Conservation (phyloP, 2,888 invertebrate genomes). For the Melitaea athalia region DNA sequence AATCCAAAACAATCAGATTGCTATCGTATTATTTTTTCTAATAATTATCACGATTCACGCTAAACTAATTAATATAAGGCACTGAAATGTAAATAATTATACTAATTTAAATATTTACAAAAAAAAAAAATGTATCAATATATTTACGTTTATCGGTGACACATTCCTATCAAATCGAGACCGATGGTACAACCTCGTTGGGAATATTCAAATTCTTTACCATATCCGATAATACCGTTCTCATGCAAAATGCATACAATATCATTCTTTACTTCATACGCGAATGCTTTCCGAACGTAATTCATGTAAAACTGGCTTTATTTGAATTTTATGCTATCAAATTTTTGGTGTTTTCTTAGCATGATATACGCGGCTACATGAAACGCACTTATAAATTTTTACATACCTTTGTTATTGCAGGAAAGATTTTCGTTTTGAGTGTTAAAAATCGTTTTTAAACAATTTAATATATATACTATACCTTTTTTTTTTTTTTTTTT, state of each 20-base stretch:
- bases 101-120: too few species aligned
- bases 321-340: slow-evolving; percentile 75
- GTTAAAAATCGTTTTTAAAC: neutral
- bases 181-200: slow-evolving; percentile 48
- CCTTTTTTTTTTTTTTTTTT: too few species aligned
- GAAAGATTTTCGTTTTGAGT: neutral
- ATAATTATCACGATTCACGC: too few species aligned
- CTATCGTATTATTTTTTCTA: too few species aligned
- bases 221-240: slow-evolving; percentile 76
- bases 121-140: neutral
- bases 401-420: neutral
- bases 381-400: slow-evolving; percentile 10
- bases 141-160: neutral
- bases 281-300: slow-evolving; percentile 70
- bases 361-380: slow-evolving; percentile 25
- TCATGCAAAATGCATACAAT: slow-evolving; percentile 81
- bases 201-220: slow-evolving; percentile 78
- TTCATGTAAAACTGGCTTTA: slow-evolving; percentile 78
- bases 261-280: slow-evolving; percentile 78
- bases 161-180: slow-evolving; percentile 26
- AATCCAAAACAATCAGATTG: too few species aligned
- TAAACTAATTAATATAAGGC: too few species aligned
- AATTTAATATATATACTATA: too few species aligned
- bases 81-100: too few species aligned
- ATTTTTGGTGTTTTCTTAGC: slow-evolving; percentile 49